A percentile compares a stretch with the other conserved stretches of the same genome.
Conservation (phyloP, 2,113 vertebrate genomes). For the Beaufortia kweichowensis region DNA sequence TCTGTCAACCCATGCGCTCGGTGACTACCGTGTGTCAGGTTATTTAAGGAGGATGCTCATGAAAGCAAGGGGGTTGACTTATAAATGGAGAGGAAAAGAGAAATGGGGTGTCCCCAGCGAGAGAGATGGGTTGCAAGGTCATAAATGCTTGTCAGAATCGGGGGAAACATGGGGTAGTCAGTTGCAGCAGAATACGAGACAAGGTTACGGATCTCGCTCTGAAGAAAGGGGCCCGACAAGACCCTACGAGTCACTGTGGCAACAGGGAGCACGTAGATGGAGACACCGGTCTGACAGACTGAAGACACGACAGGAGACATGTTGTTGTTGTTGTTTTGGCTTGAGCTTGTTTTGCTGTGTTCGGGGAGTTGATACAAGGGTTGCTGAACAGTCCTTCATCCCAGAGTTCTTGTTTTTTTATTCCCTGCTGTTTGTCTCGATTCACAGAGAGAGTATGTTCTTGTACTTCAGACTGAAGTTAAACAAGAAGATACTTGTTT, state of each 20-base stretch:
- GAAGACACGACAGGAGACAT: constrained; percentile 29
- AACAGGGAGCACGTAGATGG: constrained; percentile 11
- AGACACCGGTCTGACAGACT: constrained; percentile 38
- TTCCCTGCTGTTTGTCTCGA: too few species aligned
- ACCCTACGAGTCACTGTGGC: constrained; percentile 53
- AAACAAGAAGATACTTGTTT: background rate
- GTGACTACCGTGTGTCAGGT: constrained; percentile 72
- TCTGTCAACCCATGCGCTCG: constrained; percentile 65
- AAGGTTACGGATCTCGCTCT: constrained; percentile 76
- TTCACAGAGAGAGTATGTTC: too few species aligned
- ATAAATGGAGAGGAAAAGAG: constrained; percentile 38
- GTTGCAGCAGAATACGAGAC: constrained; percentile 68
- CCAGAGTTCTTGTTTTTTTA: constrained; percentile 14
- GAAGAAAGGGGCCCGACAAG: constrained; percentile 72
- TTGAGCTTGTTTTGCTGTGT: constrained; percentile 28
- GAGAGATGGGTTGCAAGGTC: constrained; percentile 74
- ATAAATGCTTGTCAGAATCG: constrained; percentile 71
- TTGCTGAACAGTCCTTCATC: constrained; percentile 17
- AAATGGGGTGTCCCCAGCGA: constrained; percentile 66
- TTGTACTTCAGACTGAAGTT: background rate
- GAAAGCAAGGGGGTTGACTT: constrained; percentile 37
- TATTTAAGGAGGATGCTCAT: constrained; percentile 64
- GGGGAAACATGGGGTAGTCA: constrained; percentile 66
- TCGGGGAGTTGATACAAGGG: constrained; percentile 29
- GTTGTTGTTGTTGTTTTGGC: constrained; percentile 30